A percentile compares a stretch with the other conserved stretches of the same genome.
Evolutionary conservation across 2,888 invertebrate species (phyloP).

Genomic region (Drosophila nr. perissopoda): DNA sequence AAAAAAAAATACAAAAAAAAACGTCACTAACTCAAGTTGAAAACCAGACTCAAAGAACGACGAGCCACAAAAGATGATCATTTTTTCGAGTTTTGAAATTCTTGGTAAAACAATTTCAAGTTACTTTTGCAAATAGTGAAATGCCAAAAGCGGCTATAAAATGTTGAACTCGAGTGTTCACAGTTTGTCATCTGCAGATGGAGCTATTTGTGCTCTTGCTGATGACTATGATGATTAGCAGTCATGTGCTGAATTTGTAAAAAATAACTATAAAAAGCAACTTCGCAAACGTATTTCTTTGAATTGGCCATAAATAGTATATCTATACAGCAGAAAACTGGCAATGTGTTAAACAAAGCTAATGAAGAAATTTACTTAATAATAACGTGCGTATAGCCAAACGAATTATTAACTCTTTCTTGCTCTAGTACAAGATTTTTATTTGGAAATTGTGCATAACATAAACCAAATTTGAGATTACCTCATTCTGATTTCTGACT

Average conservation of each 20-base stretch:
- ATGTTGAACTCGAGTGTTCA: conserved; percentile 15
- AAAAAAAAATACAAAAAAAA: conserved; percentile 7
- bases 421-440: background rate
- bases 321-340: conserved; percentile 8
- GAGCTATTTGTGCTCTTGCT: conserved; percentile 27
- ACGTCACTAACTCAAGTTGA: conserved; percentile 28
- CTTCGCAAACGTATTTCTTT: conserved; percentile 43
- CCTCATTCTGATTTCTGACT: background rate
- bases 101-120: conserved; percentile 74
- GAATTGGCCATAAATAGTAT: conserved; percentile 10
- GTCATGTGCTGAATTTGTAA: conserved; percentile 53
- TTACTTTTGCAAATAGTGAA: conserved; percentile 38
- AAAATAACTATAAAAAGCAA: conserved; percentile 30
- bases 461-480: background rate
- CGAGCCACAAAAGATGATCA: conserved; percentile 37
- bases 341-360: conserved; percentile 49
- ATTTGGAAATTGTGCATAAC: background rate
- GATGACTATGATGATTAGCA: conserved; percentile 38
- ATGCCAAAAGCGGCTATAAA: conserved; percentile 25
- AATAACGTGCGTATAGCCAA: conserved; percentile 17
- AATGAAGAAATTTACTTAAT: conserved; percentile 39
- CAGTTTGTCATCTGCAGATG: conserved; percentile 7
- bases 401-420: conserved; percentile 4
- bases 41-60: conserved; percentile 20
- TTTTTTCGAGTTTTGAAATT: conserved; percentile 61